These are phyloP conservation scores for Lycopodina hypogea DNA, from an alignment of 37 sponge, comb jelly and placozoan genomes.

Conservation along the genomic window DNA sequence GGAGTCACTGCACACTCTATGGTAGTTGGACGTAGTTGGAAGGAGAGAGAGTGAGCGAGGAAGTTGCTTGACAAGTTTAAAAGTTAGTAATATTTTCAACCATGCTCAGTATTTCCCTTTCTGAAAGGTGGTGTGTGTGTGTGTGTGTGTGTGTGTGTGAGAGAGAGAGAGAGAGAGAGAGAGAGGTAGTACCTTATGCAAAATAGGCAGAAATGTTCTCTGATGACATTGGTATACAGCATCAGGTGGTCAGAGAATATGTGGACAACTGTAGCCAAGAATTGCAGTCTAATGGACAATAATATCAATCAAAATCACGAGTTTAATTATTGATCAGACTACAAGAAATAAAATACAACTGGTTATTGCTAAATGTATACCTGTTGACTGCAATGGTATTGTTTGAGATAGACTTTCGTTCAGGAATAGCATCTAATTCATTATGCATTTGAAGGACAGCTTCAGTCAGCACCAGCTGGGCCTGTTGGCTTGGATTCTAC, in stretches of 20 bases:
- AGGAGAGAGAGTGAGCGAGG: too few species aligned
- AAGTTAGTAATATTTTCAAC: too few species aligned
- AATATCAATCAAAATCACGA: too few species aligned
- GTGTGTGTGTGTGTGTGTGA: too few species aligned
- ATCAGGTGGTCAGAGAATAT: constrained; percentile 25
- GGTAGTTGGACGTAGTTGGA: too few species aligned
- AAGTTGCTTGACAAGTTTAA: too few species aligned
- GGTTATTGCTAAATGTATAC: neutral
- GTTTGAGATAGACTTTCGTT: constrained; percentile 13
- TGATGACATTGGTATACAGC: neutral
- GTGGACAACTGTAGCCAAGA: constrained; percentile 27
- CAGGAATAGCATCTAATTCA: constrained; percentile 32
- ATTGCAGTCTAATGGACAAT: constrained; percentile 11
- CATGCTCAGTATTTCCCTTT: too few species aligned
- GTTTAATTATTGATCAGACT: too few species aligned
- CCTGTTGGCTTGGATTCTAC: constrained; percentile 31
- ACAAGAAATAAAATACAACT: neutral
- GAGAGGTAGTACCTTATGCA: constrained; percentile 40
- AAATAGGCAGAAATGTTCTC: constrained; percentile 19
- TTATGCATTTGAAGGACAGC: constrained; percentile 51
- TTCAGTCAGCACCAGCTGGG: constrained; percentile 54
- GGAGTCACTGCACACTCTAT: too few species aligned
- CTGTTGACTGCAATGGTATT: constrained; percentile 28
- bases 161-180: too few species aligned
- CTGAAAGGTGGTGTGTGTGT: too few species aligned